A percentile compares a stretch with the other conserved stretches of the same genome.
Conservation (phyloP, 2,888 invertebrate species). For the Brenthis hecate region DNA sequence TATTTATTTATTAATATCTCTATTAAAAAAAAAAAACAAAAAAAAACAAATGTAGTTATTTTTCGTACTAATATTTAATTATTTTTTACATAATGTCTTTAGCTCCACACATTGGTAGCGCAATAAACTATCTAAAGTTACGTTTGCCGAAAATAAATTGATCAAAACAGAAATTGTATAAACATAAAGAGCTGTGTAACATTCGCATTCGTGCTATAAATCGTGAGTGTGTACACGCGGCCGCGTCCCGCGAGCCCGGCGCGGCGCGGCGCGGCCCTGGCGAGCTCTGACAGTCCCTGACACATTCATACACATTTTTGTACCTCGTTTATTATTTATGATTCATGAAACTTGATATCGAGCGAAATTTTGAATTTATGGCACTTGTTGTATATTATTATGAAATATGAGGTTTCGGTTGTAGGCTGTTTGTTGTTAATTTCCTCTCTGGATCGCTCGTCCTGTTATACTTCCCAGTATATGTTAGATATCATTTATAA, state of each 20-base stretch:
- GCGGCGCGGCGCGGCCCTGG: no score
- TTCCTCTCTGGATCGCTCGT: conserved; percentile 13
- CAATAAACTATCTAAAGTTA: no score
- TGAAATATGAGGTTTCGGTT: conserved; percentile 5
- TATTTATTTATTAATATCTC: no score
- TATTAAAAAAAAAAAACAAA: no score
- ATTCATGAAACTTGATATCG: conserved; percentile 36
- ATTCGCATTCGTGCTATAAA: conserved; percentile 1
- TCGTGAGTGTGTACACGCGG: conserved; percentile 1
- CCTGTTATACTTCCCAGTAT: not conserved
- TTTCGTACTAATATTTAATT: no score
- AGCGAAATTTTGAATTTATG: conserved; percentile 34
- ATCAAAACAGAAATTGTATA: not conserved
- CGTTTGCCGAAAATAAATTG: no score
- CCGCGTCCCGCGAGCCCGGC: not conserved
- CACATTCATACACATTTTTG: conserved; percentile 30
- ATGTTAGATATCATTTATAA: not conserved
- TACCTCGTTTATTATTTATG: conserved; percentile 37
- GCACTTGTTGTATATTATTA: conserved; percentile 22
- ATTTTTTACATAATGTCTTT: no score
- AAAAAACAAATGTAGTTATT: no score
- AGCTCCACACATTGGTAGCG: no score
- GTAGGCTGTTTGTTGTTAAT: conserved; percentile 19
- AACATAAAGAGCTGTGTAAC: not conserved
- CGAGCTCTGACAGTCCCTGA: conserved; percentile 9